Evolutionary conservation across 2,888 invertebrate genomes (phyloP), one percentile per base, ranked within the genome.

Genomic region (Lucinisca nassula): DNA sequence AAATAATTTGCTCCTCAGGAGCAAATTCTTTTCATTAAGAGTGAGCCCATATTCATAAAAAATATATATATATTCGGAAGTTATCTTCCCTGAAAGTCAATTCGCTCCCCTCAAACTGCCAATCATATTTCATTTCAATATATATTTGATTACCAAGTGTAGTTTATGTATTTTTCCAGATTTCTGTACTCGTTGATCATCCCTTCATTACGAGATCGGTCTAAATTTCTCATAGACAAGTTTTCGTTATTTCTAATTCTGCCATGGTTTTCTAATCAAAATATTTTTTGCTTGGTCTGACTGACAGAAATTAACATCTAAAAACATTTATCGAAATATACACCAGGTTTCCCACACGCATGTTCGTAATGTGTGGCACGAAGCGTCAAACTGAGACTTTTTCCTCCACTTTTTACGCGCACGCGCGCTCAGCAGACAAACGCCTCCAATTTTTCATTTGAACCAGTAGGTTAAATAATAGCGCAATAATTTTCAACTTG

Each of bases 251-350:
- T 79, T 70, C 87, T 55, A 79, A 87, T 81, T 73, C 73, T 70
- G 51, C 38, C 87, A 84, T 87, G 90, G 90, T 90, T 87, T 87
- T 85, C 84, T 67, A 90, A 90, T 90, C 90, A 90, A 85, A 79
- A 87, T 84, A 78, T 78, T 87, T 87, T 84, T 85, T 85, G 73
- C 78, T 84, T 72, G 61, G 73, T 72, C 78, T 74, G 79, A 82
- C 87, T 90, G 90, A 85, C 90, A 87, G 90, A 85, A 84, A 73
- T 78, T 79, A 83, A 85, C 90, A 90, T 90, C 85, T 83, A 87
- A 90, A 89, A 90, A 87, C 90, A 87, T 87, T 90, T 84, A 90
- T 81, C 83, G 84, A 75, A 85, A 87, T 85, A 70, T 84, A 82
- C 72, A 79, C 73, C 73, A 84, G 70, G 82, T 85, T 90, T 87